phyloP scores from a whole-genome alignment of 2,797 vertebrate genomes.

The Sternotherus odoratus region DNA sequence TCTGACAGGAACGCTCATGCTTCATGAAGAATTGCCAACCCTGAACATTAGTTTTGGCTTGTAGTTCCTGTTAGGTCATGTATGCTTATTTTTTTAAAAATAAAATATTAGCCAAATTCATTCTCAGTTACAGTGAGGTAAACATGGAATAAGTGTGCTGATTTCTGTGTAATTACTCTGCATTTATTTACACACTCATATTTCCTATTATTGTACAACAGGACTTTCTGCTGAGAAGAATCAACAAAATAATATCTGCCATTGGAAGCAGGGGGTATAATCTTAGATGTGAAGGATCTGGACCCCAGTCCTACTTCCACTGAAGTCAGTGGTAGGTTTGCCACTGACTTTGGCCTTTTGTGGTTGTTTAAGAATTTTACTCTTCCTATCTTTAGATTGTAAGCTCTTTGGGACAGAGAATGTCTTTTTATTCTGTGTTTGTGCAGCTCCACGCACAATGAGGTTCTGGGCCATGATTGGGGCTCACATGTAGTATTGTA shows the following conservation, averaged over 20 bases:
- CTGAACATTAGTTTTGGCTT: neutral
- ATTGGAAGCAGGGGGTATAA: constrained; percentile 13
- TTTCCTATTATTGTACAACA: neutral
- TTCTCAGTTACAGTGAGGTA: neutral
- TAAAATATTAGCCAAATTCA: neutral
- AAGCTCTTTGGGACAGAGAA: neutral
- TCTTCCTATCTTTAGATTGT: neutral
- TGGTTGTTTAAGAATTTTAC: neutral
- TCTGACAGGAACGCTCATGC: neutral
- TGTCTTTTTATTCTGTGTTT: neutral
- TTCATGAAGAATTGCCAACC: neutral
- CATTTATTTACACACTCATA: constrained; percentile 9
- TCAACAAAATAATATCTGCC: neutral
- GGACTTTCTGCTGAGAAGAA: neutral
- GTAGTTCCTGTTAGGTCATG: neutral
- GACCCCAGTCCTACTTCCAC: neutral
- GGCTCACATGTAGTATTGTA: neutral
- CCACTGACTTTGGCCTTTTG: neutral
- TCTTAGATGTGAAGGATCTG: neutral
- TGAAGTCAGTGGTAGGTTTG: neutral
- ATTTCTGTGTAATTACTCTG: neutral
- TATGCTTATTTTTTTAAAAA: neutral
- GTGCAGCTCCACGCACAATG: accelerated
- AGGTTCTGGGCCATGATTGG: neutral
- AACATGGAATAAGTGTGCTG: neutral